phyloP scores from a whole-genome alignment of 2,113 vertebrate genomes.

The Myrmophylax atrothorax region DNA sequence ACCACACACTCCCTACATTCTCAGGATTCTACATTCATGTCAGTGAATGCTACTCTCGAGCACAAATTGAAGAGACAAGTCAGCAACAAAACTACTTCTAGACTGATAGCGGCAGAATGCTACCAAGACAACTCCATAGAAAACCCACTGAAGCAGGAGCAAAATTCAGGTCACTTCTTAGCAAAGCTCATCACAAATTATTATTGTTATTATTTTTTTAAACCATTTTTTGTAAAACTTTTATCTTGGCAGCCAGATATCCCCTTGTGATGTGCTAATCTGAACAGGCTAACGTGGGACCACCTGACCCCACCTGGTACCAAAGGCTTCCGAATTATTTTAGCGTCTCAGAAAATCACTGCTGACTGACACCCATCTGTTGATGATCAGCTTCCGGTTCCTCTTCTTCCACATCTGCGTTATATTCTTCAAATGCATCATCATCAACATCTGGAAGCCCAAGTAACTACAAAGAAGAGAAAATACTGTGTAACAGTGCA shows the following conservation, averaged over 20 bases:
- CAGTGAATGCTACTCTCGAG: conserved; percentile 47
- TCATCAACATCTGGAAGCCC: conserved; percentile 96
- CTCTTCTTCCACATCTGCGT: conserved; percentile 95
- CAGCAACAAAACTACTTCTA: conserved; percentile 70
- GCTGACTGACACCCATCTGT: conserved; percentile 99
- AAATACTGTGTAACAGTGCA: conserved; percentile 32
- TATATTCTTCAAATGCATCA: conserved; percentile 95
- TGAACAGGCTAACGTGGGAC: conserved; percentile 58
- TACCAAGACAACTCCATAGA: conserved; percentile 72
- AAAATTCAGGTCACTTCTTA: conserved; percentile 74
- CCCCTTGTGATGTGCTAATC: conserved; percentile 63
- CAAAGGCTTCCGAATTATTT: conserved; percentile 51
- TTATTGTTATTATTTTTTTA: neutral
- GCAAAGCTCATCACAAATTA: conserved; percentile 73
- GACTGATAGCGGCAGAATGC: conserved; percentile 71
- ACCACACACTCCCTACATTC: conserved; percentile 60
- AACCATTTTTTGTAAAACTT: conserved; percentile 54
- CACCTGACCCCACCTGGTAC: conserved; percentile 57
- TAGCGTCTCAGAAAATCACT: conserved; percentile 77
- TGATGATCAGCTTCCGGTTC: conserved; percentile 96
- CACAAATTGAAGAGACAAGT: conserved; percentile 67
- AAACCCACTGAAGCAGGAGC: conserved; percentile 70
- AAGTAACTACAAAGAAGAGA: conserved; percentile 83
- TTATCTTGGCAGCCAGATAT: conserved; percentile 65
- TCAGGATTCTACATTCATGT: conserved; percentile 55